These are phyloP conservation scores for Rhinogobius similis DNA, from an alignment of 2,113 vertebrate species.

Conservation along the genomic window DNA sequence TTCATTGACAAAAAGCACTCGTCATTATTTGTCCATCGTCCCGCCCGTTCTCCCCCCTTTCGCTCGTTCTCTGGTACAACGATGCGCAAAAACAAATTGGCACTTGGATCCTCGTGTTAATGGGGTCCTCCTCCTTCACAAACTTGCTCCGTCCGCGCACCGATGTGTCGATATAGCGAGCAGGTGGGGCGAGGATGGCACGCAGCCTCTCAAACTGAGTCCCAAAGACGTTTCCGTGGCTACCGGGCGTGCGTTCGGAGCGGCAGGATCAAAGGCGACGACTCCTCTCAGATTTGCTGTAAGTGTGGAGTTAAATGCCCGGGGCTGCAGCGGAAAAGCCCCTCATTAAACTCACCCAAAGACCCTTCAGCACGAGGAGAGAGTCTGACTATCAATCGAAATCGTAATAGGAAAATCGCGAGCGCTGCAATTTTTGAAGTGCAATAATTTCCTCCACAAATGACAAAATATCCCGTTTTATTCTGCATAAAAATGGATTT, in stretches of 20 bases:
- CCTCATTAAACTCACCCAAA: slow-evolving; percentile 52
- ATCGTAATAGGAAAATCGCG: no score
- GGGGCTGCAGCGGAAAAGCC: slow-evolving; percentile 30
- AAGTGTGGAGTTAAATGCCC: slow-evolving; percentile 62
- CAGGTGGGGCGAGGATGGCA: slow-evolving; percentile 64
- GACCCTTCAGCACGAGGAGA: slow-evolving; percentile 30
- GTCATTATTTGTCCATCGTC: slow-evolving; percentile 48
- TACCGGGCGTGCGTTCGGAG: slow-evolving; percentile 32
- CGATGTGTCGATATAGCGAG: slow-evolving; percentile 75
- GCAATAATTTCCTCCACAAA: no score
- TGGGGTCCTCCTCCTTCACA: slow-evolving; percentile 54
- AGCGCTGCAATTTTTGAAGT: no score
- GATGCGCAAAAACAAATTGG: slow-evolving; percentile 74
- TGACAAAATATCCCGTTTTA: no score
- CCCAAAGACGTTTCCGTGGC: slow-evolving; percentile 72
- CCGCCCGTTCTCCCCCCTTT: slow-evolving; percentile 28
- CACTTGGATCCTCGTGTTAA: slow-evolving; percentile 68
- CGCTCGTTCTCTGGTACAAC: slow-evolving; percentile 45
- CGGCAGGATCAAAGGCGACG: slow-evolving; percentile 43
- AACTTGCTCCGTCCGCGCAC: slow-evolving; percentile 66
- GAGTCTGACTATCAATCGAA: no score
- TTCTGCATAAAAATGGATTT: no score
- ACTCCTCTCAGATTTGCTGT: slow-evolving; percentile 31
- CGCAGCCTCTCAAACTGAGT: slow-evolving; percentile 60
- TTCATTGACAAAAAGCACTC: slow-evolving; percentile 37